Conservation (phyloP, 2,888 invertebrate species). For the Lepidochitona cinerea region DNA sequence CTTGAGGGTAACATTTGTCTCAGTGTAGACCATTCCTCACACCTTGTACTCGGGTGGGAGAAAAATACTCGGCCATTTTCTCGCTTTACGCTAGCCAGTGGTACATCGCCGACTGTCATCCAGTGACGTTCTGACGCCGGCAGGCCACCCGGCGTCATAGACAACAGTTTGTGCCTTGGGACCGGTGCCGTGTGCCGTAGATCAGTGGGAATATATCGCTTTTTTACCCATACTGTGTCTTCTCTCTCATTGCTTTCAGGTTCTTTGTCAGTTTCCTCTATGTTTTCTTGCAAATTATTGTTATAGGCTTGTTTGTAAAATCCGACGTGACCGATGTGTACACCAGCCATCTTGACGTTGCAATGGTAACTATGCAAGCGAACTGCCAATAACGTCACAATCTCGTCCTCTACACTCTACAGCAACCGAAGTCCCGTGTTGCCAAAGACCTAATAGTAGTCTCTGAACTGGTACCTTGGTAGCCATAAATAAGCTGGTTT, state of each 20-base stretch:
- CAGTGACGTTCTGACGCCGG: conserved; percentile 48
- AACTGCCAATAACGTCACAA: background rate
- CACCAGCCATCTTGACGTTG: conserved; percentile 50
- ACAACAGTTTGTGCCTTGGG: conserved; percentile 57
- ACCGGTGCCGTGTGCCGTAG: conserved; percentile 59
- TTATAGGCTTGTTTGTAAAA: conserved; percentile 53
- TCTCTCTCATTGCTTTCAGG: conserved; percentile 4
- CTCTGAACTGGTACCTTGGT: too few relatives aligned
- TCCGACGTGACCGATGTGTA: conserved; percentile 55
- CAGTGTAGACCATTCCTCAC: conserved; percentile 65
- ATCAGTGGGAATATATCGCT: conserved; percentile 62
- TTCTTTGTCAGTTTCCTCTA: conserved; percentile 36
- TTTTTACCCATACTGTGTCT: conserved; percentile 64
- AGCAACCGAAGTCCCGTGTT: too few relatives aligned
- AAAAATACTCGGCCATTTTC: conserved; percentile 30
- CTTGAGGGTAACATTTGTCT: conserved; percentile 63
- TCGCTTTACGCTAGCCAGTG: conserved; percentile 45
- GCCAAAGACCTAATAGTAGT: too few relatives aligned
- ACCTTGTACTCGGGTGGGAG: conserved; percentile 50
- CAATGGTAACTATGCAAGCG: background rate
- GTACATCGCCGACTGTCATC: conserved; percentile 46
- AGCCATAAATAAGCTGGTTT: too few relatives aligned
- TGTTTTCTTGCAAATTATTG: conserved; percentile 43
- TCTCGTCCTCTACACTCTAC: background rate
- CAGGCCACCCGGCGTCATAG: conserved; percentile 31